A percentile compares a stretch with the other conserved stretches of the same genome.
Conservation (phyloP, 1,140 invertebrate genomes). For the Lasioglossum baleicum region DNA sequence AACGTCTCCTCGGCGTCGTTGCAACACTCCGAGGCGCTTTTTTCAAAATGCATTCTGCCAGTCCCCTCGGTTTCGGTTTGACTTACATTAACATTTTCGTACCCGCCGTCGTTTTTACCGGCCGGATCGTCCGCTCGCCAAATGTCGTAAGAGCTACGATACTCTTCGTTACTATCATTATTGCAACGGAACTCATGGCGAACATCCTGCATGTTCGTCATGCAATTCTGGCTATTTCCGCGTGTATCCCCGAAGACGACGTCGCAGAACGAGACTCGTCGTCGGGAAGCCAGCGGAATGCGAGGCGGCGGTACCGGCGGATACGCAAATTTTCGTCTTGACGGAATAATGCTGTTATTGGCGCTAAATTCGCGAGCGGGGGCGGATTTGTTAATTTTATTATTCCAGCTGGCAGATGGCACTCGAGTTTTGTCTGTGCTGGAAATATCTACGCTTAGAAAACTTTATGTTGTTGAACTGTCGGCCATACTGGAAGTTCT, state of each 20-base stretch:
- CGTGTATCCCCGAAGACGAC: constrained; percentile 39
- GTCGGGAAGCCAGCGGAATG: constrained; percentile 53
- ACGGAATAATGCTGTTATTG: constrained; percentile 31
- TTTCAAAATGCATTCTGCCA: constrained; percentile 41
- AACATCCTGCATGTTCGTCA: constrained; percentile 42
- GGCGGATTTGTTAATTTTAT: constrained; percentile 33
- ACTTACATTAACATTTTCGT: constrained; percentile 40
- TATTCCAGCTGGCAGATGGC: constrained; percentile 12
- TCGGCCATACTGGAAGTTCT: background rate
- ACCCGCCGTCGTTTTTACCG: constrained; percentile 53
- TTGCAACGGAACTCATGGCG: constrained; percentile 24
- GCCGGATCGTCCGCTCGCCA: constrained; percentile 50
- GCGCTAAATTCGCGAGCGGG: constrained; percentile 23
- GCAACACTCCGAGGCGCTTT: constrained; percentile 26
- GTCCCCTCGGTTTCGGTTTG: constrained; percentile 9
- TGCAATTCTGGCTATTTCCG: constrained; percentile 29
- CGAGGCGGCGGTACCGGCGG: constrained; percentile 63
- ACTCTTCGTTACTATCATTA: constrained; percentile 26
- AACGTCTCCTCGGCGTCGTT: constrained; percentile 8
- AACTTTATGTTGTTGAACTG: constrained; percentile 25
- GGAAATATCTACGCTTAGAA: constrained; percentile 61
- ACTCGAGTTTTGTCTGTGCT: constrained; percentile 47
- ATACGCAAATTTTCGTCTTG: constrained; percentile 61
- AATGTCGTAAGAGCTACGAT: constrained; percentile 43
- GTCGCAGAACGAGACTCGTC: constrained; percentile 68